Percentiles rank a stretch among this genome's conserved stretches.
These are phyloP conservation scores for Callipepla squamata DNA, from an alignment of 2,113 vertebrate species.

Conservation along the genomic window DNA sequence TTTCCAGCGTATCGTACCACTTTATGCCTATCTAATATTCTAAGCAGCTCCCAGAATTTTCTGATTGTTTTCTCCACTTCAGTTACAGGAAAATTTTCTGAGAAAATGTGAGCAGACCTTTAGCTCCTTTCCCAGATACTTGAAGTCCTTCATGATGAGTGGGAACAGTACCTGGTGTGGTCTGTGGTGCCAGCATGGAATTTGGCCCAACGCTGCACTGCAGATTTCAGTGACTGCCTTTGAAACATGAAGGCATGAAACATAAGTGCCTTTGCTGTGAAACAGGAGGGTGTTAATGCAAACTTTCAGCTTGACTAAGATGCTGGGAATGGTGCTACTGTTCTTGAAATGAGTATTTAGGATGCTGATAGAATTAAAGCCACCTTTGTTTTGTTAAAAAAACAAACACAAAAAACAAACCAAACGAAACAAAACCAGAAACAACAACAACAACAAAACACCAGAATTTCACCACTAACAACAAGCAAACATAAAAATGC, in stretches of 20 bases:
- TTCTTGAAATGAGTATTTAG: not conserved
- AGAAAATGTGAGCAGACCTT: not conserved
- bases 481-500: not conserved
- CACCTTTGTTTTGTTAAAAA: not conserved
- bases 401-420: not conserved
- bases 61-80: not conserved
- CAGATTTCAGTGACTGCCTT: conserved; percentile 5
- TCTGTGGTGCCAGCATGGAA: not conserved
- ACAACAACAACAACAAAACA: too few species aligned
- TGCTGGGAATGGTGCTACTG: not conserved
- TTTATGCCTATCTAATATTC: not conserved
- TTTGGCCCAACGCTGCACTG: not conserved
- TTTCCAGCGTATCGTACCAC: not conserved
- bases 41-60: not conserved
- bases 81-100: not conserved
- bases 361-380: not conserved
- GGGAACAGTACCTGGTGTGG: rapidly evolving
- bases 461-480: not conserved
- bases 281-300: not conserved
- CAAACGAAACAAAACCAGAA: too few species aligned
- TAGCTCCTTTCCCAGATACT: not conserved
- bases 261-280: not conserved
- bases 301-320: not conserved
- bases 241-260: not conserved
- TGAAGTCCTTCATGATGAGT: not conserved